Percentiles rank a stretch among this genome's conserved stretches.
These are phyloP conservation scores for Stenchaetothrips biformis DNA, from an alignment of 2,888 invertebrate species.

Conservation along the genomic window DNA sequence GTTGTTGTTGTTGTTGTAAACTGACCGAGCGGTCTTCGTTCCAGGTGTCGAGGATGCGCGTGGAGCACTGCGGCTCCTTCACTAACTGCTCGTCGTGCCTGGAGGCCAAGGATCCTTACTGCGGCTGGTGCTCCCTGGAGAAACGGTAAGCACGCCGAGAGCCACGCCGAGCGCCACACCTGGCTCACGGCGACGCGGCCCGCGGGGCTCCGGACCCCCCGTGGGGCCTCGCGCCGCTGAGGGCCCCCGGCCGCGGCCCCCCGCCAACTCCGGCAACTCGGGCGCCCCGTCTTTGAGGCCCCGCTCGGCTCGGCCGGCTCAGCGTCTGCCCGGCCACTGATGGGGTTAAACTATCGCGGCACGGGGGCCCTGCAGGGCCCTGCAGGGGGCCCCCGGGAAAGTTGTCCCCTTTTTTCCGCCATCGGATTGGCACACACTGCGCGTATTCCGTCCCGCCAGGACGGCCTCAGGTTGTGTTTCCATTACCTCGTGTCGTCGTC, in stretches of 20 bases:
- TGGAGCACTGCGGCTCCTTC: conserved; percentile 81
- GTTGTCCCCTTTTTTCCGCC: too few species aligned
- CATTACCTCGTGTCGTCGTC: not conserved
- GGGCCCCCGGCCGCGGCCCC: not conserved
- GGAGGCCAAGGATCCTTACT: conserved; percentile 87
- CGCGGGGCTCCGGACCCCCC: not conserved
- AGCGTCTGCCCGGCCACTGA: not conserved
- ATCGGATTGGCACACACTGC: too few species aligned
- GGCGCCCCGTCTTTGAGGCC: not conserved
- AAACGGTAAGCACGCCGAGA: conserved; percentile 55
- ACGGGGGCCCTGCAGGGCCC: not conserved
- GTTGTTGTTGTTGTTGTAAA: conserved; percentile 37
- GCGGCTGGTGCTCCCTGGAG: conserved; percentile 92
- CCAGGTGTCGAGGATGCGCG: conserved; percentile 68
- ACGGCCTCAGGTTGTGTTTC: not conserved
- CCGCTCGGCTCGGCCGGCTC: not conserved
- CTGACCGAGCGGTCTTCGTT: conserved; percentile 34
- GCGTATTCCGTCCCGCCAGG: too few species aligned
- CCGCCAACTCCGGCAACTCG: not conserved
- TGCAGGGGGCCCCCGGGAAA: too few species aligned
- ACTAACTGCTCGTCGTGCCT: conserved; percentile 83
- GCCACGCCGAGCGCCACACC: not conserved
- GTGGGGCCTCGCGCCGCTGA: not conserved
- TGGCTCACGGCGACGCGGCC: not conserved
- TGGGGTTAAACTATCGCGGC: conserved; percentile 1